phyloP scores from a whole-genome alignment of 2,113 vertebrate genomes.

The human region DNA sequence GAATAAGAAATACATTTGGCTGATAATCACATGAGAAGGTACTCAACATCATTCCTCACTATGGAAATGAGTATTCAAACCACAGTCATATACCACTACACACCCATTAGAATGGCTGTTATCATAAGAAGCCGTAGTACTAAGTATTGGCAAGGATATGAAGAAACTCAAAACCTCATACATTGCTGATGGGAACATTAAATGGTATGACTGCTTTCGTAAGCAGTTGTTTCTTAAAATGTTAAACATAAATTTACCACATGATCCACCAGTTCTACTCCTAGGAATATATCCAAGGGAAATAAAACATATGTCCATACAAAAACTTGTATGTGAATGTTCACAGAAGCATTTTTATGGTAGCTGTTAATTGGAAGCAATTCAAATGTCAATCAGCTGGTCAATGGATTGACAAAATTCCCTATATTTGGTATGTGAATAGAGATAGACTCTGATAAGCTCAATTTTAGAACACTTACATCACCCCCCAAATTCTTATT shows the following conservation, averaged over 20 bases:
- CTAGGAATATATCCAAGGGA: not conserved
- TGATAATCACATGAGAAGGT: not conserved
- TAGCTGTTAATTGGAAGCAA: not conserved
- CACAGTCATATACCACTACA: not conserved
- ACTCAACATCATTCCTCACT: not conserved
- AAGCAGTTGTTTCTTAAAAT: slow-evolving; percentile 11
- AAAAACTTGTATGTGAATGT: not conserved
- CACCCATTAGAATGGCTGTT: not conserved
- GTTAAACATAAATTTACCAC: not conserved
- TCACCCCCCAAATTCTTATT: too few relatives aligned
- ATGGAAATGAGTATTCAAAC: not conserved
- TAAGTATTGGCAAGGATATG: not conserved
- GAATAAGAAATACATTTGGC: not conserved
- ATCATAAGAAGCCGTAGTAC: not conserved
- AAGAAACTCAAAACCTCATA: not conserved
- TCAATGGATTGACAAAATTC: not conserved
- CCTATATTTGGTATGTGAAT: not conserved
- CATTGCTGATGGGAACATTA: not conserved
- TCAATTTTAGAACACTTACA: too few relatives aligned
- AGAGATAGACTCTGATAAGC: not conserved
- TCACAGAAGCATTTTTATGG: not conserved
- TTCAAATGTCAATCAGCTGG: not conserved
- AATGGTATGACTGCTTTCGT: not conserved
- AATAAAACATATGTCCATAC: not conserved
- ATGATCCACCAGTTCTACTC: not conserved